phyloP scores from a whole-genome alignment of 1,140 invertebrate species.

The Microplitis demolitor region DNA sequence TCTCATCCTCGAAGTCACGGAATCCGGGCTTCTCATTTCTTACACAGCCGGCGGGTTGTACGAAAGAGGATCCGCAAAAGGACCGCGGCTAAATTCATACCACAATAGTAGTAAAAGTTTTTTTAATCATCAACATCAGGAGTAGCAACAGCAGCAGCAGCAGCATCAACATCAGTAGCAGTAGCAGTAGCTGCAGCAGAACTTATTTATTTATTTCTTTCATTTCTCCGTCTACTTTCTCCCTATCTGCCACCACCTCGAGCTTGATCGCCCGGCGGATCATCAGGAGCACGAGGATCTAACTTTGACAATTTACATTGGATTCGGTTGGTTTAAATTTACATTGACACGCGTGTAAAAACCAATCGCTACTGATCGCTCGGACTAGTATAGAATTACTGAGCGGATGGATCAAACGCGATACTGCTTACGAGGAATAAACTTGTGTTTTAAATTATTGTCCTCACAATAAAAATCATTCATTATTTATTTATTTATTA shows the following conservation, averaged over 20 bases:
- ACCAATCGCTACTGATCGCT: slow-evolving; percentile 29
- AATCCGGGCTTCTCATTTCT: slow-evolving; percentile 51
- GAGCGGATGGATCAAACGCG: not conserved
- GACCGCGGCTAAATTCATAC: slow-evolving; percentile 30
- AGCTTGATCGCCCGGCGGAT: not conserved
- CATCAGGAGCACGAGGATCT: not conserved
- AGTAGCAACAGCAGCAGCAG: too few relatives aligned
- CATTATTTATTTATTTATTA: too few relatives aligned
- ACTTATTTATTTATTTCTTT: too few relatives aligned
- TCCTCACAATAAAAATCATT: too few relatives aligned
- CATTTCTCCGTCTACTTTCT: not conserved
- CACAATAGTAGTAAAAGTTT: too few relatives aligned
- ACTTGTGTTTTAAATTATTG: too few relatives aligned
- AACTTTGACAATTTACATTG: slow-evolving; percentile 44
- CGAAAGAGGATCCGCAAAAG: slow-evolving; percentile 41
- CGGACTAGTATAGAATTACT: not conserved
- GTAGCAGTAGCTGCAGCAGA: too few relatives aligned
- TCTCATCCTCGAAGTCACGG: slow-evolving; percentile 41
- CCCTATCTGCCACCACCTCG: not conserved
- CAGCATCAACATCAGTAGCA: too few relatives aligned
- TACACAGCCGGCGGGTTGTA: slow-evolving; percentile 39
- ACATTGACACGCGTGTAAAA: slow-evolving; percentile 59
- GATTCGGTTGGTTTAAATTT: slow-evolving; percentile 43
- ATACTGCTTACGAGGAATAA: not conserved
- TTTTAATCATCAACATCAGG: slow-evolving; percentile 6